Evolutionary conservation across 2,113 vertebrate species (phyloP), one percentile per base, ranked within the genome.

Genomic region (Hoplias malabaricus): DNA sequence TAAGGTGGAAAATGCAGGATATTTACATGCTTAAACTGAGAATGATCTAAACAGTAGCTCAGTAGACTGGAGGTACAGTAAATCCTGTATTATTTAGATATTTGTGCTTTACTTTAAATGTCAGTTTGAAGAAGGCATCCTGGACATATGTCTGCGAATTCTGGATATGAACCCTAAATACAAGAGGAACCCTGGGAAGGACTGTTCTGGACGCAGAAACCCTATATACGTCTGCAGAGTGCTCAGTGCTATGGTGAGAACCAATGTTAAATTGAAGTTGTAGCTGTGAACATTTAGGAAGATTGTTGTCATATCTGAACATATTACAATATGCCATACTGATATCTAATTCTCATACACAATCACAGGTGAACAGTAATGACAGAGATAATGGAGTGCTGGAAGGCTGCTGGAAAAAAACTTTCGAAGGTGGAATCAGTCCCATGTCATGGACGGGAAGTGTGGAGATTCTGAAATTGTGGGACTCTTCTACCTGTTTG

Each of bases 361-460:
- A 70, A 5, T 16, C 0, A 2, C 82, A 99, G 98, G 93, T 99
- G 0, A 98, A 99, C 40, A 96, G 94, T 46, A 95, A 97, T 0
- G 96, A 97, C 0, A 6, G 59, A 70, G 95, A 99, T 84, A 89
- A 42, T 8, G 98, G 96, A 0, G 90, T 99, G 73, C 80, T 99
- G 66, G 62, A 82, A 9, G 98, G 98, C 0, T 93, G 90, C 7
- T 99, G 98, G 98, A 82, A 90, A 3, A 50, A 88, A 25, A 6
- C 8, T 0, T 99, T 95, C 0, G 84, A 76, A 0, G 95, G 94
- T 0, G 96, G 97, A 0, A 38, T 93, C 69, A 97, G 89, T 78
- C 98, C 98, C 1, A 89, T 94, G 92, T 85, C 79, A 74, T 99
- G 98, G 98, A 95, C 83, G 0, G 94, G 98, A 21, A 99, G 98